Evolutionary conservation across 2,113 vertebrate species (phyloP), one percentile per base, ranked within the genome.

Genomic region (Sinocyclocheilus rhinocerous): DNA sequence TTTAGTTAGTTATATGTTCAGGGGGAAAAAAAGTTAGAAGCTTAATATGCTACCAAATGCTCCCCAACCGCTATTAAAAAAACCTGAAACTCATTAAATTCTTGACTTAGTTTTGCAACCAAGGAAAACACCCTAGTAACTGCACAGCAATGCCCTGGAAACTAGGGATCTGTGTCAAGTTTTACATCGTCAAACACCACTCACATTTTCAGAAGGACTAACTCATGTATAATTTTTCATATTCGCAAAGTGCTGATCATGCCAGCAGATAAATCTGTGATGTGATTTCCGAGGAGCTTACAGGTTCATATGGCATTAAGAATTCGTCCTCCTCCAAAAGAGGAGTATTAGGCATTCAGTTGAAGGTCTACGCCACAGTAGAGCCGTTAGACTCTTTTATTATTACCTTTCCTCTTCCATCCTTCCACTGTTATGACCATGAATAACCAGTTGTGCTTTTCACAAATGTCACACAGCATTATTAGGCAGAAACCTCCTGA

Each of bases 391-490:
- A 6, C 50, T 6, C 45, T 73, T 9, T 75, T 69, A n/a, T 72
- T 18, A 55, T 12, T 26, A 70, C 10, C 36, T 36, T 22, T 13
- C 45, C 76, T n/a, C 39, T 45, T 55, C n/a, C 15, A 79, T 79
- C 26, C 1, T 78, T 69, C 6, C 39, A 16, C 9, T 10, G n/a
- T 72, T 57, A 70, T 42, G 67, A 79, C 33, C 76, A 72, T 73
- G 33, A 39, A 61, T 42, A 59, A 9, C 57, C 33, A 39, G 50
- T 29, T 72, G 13, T 79, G 48, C 29, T 73, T 69, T 59, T 81
- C 70, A 36, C 15, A 85, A 69, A 85, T 55, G 63, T 85, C 76
- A 80, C 55, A 11, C 22, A 33, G 26, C 45, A 78, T 55, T 77
- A 85, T 7, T n/a, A 24, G 42, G 29, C 10, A 39, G 45, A 70